Percentiles rank a stretch among this genome's conserved stretches.
These are phyloP conservation scores for Diabrotica virgifera DNA, from an alignment of 1,140 invertebrate species.

Conservation along the genomic window DNA sequence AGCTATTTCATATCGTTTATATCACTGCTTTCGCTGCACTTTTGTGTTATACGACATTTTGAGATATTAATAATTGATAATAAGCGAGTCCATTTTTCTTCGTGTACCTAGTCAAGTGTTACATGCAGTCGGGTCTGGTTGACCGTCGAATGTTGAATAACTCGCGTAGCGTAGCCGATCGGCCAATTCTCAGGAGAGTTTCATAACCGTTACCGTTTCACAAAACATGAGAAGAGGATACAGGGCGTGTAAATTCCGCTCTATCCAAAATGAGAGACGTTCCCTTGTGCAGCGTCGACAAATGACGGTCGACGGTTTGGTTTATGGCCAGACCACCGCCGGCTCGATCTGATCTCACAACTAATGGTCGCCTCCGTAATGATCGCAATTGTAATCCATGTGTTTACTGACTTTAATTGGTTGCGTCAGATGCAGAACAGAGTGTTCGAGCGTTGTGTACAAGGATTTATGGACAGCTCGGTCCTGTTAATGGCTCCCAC, in stretches of 20 bases:
- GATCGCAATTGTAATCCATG: conserved; percentile 27
- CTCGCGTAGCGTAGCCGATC: too few relatives aligned
- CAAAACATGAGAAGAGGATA: not conserved
- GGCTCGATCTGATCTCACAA: conserved; percentile 27
- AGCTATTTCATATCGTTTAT: too few relatives aligned
- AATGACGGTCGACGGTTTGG: conserved; percentile 20
- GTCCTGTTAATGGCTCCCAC: conserved; percentile 27
- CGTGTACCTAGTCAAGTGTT: too few relatives aligned
- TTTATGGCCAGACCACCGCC: conserved; percentile 28
- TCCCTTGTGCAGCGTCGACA: conserved; percentile 19
- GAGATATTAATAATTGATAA: too few relatives aligned
- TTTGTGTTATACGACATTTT: too few relatives aligned
- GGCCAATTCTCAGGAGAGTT: too few relatives aligned
- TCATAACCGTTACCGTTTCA: too few relatives aligned
- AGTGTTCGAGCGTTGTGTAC: conserved; percentile 23
- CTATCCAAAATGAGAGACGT: not conserved
- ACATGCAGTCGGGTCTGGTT: too few relatives aligned
- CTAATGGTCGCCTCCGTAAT: conserved; percentile 32
- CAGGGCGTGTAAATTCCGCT: not conserved
- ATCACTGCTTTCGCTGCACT: too few relatives aligned
- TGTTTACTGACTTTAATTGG: conserved; percentile 32
- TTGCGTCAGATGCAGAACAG: conserved; percentile 31
- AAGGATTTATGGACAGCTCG: conserved; percentile 23
- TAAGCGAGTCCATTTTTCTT: too few relatives aligned
- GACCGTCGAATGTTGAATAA: too few relatives aligned